Evolutionary conservation across 2,888 invertebrate species (phyloP), one percentile per base, ranked within the genome.

Genomic region (Tachina fera): DNA sequence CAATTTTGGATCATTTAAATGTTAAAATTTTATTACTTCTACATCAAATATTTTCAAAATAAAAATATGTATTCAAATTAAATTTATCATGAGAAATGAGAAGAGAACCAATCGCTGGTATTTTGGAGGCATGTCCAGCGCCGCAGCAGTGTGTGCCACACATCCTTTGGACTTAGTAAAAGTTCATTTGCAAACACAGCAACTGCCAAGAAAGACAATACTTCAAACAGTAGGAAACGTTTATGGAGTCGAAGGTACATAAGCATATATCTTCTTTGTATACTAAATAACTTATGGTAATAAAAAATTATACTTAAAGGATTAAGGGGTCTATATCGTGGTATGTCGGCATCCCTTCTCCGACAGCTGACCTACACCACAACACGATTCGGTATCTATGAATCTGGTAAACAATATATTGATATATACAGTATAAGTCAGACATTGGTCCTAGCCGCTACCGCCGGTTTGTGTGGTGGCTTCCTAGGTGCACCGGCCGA

Each of bases 161-260:
- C 99, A 99, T 94, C 99, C 99, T 1, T 94, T 99, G 88, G 99
- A 99, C 93, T 94, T 99, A 80, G 93, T 99, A 53, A 99, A 99
- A 95, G 98, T 98, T 87, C 87, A 90, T 11, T 88, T 99, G 90
- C 99, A 99, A 94, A 99, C 99, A 0, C 98, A 99, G 91, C 97
- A 97, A 92, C 22, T 61, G 92, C 96, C 96, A 89, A 97, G 96
- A 91, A 90, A 96, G 74, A 95, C 96, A 0, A 93, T 97, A 86
- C 88, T 95, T 0, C 93, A 94, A 88, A 94, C 97, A 87, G 96
- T 97, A 14, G 92, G 94, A 16, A 95, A 95, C 88, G 96, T 99
- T 87, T 93, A 98, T 45, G 95, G 94, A 91, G 95, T 95, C 88
- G 96, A 98, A 94, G 99, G 95, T 95, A 63, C 10, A 16, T 39